Percentiles rank a stretch among this genome's conserved stretches.
Conservation (phyloP, 2,888 invertebrate genomes). For the Conchocele bisecta region DNA sequence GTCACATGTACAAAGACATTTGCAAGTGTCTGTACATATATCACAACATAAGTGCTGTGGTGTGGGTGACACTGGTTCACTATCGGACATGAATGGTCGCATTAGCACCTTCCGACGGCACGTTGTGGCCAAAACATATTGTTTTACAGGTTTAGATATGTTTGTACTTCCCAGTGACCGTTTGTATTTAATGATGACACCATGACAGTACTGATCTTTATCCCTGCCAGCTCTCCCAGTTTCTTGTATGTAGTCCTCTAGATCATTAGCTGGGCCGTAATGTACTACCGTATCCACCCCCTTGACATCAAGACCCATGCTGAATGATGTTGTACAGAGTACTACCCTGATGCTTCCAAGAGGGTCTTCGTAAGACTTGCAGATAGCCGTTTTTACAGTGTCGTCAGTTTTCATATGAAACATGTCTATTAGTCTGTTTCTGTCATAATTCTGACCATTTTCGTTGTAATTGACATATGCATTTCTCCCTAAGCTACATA, state of each 20-base stretch:
- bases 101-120: slow-evolving; percentile 3
- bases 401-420: slow-evolving; percentile 14
- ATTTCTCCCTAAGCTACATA: background rate
- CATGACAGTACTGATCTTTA: slow-evolving; percentile 18
- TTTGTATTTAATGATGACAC: slow-evolving; percentile 31
- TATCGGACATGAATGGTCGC: background rate
- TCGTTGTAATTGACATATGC: slow-evolving; percentile 8
- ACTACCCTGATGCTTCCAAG: slow-evolving; percentile 38
- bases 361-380: slow-evolving; percentile 25
- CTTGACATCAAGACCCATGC: slow-evolving; percentile 49
- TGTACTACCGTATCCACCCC: slow-evolving; percentile 36
- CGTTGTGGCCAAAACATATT: background rate
- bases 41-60: slow-evolving; percentile 18
- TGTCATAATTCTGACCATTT: slow-evolving; percentile 15
- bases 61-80: background rate
- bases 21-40: slow-evolving; percentile 3
- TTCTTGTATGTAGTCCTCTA: slow-evolving; percentile 43
- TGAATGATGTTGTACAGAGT: slow-evolving; percentile 43
- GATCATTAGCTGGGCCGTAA: slow-evolving; percentile 42
- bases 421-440: too few relatives aligned
- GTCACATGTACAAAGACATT: slow-evolving; percentile 7
- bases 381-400: slow-evolving; percentile 24
- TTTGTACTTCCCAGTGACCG: slow-evolving; percentile 18
- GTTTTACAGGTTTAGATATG: slow-evolving; percentile 25
- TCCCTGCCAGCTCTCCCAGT: slow-evolving; percentile 35